Base-by-base conservation (phyloP, 2,888 invertebrate genomes). In the Leucoptera coffeella region DNA sequence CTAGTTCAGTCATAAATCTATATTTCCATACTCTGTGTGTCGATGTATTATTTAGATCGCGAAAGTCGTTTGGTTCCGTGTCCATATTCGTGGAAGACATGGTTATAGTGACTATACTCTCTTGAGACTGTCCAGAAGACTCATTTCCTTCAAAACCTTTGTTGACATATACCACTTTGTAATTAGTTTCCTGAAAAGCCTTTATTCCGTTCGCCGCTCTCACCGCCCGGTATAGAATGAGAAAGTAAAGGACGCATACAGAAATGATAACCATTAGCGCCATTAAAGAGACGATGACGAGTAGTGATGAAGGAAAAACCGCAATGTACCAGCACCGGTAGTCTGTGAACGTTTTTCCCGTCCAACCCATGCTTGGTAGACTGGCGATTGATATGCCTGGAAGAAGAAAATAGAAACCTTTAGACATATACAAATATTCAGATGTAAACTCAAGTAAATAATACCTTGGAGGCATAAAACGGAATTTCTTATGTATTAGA, bases 311-410 rank as follows among this genome's bases (percentile, higher is more conserved):
- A 4, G 77, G 75, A 17, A 71, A 72, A n/a, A 76, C 43, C 2
- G 67, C 45, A 21, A 75, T 72, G 37, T 75, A 75, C 76, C 76
- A 77, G 41, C 77, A 77, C 22, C 72, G 45, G 42, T 50, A 55
- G 28, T 73, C 73, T 29, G 67, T 62, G 31, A 69, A 52, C 2
- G 71, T 67, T 29, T 60, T 49, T 9, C 72, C 73, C 5, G 52
- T 53, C 53, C 53, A 54, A 10, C 53, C 53, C 50, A 53, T 50
- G 1, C 51, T 52, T 27, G 53, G 53, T 29, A 53, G 38, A 30
- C 44, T 46, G 11, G 53, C 42, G 30, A 53, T 38, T 34, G 50
- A 52, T 35, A 52, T 42, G 26, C 49, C 53, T 53, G 51, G 29
- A 42, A 44, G 32, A 17, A 15, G 9, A 17, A 17, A 17, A 7